phyloP scores from a whole-genome alignment of 2,797 vertebrate species.

The Delichon dasypus region DNA sequence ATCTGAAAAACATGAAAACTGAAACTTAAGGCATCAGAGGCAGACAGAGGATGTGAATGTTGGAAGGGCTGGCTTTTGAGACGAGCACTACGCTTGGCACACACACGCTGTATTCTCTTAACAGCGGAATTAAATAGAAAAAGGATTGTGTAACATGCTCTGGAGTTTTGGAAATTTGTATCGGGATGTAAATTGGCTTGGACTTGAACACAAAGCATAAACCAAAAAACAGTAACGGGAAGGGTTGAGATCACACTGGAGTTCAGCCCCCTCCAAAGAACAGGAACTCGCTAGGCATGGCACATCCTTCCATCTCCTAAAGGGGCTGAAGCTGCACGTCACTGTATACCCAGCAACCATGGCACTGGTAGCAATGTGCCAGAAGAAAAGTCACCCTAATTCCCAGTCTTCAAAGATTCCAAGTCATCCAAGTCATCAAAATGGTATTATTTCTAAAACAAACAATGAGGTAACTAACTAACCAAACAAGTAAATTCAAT shows the following conservation, averaged over 20 bases:
- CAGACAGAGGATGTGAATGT: neutral
- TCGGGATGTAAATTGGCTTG: neutral
- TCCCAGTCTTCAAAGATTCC: neutral
- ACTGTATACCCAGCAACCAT: accelerated
- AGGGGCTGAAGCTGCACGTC: neutral
- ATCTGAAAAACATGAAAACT: neutral
- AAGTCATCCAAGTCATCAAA: neutral
- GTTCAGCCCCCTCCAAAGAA: neutral
- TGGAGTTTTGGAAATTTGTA: neutral
- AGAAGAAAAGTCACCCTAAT: neutral
- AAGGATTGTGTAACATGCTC: neutral
- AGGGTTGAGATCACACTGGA: neutral
- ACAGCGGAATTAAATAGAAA: neutral
- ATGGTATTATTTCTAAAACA: neutral
- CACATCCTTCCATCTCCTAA: neutral
- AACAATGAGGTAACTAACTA: neutral
- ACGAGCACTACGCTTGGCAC: accelerated
- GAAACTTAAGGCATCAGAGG: neutral
- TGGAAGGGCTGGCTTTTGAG: neutral
- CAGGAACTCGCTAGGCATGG: accelerated
- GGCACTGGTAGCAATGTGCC: neutral
- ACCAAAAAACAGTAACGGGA: neutral
- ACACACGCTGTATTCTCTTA: accelerated
- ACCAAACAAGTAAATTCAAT: neutral
- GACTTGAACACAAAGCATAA: neutral